These are phyloP conservation scores for Hydropsyche tenuis DNA, from an alignment of 1,140 invertebrate species.

Conservation along the genomic window DNA sequence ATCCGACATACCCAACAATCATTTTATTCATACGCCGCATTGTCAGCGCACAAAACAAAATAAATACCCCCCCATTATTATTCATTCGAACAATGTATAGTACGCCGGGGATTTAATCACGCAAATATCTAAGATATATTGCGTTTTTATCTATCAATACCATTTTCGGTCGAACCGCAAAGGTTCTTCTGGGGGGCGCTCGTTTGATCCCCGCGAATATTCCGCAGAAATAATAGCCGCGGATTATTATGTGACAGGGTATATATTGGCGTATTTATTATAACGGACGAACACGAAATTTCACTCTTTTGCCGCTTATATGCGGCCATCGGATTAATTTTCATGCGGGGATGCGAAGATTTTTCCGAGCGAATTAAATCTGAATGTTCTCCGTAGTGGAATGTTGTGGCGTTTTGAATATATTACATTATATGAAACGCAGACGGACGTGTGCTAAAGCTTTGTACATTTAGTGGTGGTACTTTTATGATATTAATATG, in stretches of 20 bases:
- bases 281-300: slow-evolving; percentile 32
- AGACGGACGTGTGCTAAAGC: too few relatives aligned
- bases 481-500: too few relatives aligned
- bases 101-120: not conserved
- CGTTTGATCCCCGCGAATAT: slow-evolving; percentile 32
- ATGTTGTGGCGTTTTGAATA: too few relatives aligned
- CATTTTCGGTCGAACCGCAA: not conserved
- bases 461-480: too few relatives aligned
- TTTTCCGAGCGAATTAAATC: not conserved
- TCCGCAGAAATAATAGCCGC: slow-evolving; percentile 26
- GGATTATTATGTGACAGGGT: slow-evolving; percentile 37
- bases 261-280: slow-evolving; percentile 38
- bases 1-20: too few relatives aligned
- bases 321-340: too few relatives aligned
- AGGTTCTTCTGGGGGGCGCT: slow-evolving; percentile 17
- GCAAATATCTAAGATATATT: slow-evolving; percentile 4
- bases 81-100: slow-evolving; percentile 11
- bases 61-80: not conserved
- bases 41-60: too few relatives aligned
- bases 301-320: slow-evolving; percentile 17
- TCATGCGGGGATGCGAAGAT: not conserved
- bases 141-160: slow-evolving; percentile 12
- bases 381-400: too few relatives aligned
- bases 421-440: too few relatives aligned
- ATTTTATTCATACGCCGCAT: too few relatives aligned